Conservation (phyloP, 1,140 invertebrate species). For the Bombus ignitus region DNA sequence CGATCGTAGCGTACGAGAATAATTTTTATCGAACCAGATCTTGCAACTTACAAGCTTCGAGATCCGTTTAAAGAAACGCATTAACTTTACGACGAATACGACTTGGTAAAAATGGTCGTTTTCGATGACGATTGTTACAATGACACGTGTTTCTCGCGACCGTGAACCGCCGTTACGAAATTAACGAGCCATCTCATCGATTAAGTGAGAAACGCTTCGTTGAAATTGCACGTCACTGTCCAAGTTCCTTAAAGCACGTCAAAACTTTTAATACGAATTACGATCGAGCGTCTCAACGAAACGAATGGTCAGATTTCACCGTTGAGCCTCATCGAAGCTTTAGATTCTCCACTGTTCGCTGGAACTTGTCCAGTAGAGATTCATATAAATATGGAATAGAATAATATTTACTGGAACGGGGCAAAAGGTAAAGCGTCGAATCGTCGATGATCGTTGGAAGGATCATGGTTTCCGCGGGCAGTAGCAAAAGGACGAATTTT, state of each 20-base stretch:
- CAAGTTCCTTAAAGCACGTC: too few relatives aligned
- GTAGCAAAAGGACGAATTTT: slow-evolving; percentile 68
- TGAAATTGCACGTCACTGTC: background rate
- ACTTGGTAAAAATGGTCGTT: slow-evolving; percentile 73
- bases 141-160: slow-evolving; percentile 80
- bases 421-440: background rate
- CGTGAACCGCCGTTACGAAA: slow-evolving; percentile 66
- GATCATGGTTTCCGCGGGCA: slow-evolving; percentile 29
- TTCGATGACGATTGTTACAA: slow-evolving; percentile 81
- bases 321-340: background rate
- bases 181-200: slow-evolving; percentile 47
- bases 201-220: background rate
- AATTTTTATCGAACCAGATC: too few relatives aligned
- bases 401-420: background rate
- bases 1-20: background rate
- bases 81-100: slow-evolving; percentile 32
- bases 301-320: background rate
- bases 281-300: background rate
- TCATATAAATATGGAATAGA: background rate
- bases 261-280: background rate
- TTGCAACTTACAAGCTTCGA: background rate
- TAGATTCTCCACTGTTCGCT: background rate
- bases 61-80: too few relatives aligned
- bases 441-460: background rate
- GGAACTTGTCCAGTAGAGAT: too few relatives aligned